Evolutionary conservation across 2,113 vertebrate genomes (phyloP), one percentile per base, ranked within the genome.

Genomic region (Lagenorhynchus albirostris): DNA sequence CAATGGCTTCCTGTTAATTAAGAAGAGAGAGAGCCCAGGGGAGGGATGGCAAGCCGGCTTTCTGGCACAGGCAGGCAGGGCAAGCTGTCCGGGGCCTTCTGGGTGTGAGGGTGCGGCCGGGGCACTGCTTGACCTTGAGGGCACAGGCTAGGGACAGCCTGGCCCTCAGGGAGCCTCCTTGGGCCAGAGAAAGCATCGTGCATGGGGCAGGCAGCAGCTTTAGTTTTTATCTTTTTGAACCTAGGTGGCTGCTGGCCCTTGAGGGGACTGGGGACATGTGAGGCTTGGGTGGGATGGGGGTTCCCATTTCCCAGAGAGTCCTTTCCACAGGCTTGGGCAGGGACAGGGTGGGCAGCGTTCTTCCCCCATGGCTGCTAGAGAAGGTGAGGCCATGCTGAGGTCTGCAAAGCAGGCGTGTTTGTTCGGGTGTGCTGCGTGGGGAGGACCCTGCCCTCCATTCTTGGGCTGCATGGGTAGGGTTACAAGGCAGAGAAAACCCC

Each of bases 1-100:
- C 98, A 98, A 96, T 97, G 98, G 90, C 87, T 98, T 98, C 95
- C 98, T 98, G 91, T 98, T 98, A 99, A 99, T 99, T 99, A 99
- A 98, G 98, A 98, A 98, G 98, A 98, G 95, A 98, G n/a, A 36
- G 97, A 98, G 95, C 98, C 98, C 98, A 95, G 97, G 98, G 98
- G 98, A 98, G 97, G 97, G 96, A 74, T 55, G 79, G 65, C 6
- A 14, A 97, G 98, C 97, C 84, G 63, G 83, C 21, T 0, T 96
- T 71, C 85, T 85, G 90, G 87, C 17, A 2, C 68, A 41, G 60
- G 38, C 20, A 15, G 21, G 70, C 70, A 7, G 4, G 83, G 94
- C 87, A 71, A 71, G 31, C 74, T 85, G 84, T 58, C 38, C 18
- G 26, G 67, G 55, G 80, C 21, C 70, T 92, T 71, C 47, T 25